phyloP scores from a whole-genome alignment of 2,888 invertebrate species.

The Athalia circularis region DNA sequence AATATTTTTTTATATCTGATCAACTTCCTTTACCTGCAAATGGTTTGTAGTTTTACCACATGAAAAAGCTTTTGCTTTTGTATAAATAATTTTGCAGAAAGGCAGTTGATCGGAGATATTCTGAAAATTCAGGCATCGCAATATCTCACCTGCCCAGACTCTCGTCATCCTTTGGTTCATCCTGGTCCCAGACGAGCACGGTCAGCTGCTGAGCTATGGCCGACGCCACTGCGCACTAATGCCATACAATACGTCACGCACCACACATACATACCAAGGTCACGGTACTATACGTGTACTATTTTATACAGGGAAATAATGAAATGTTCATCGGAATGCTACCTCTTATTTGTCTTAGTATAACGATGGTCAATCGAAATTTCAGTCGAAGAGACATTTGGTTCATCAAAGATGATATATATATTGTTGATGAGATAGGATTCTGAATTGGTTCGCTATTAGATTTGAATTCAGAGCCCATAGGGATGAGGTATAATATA shows the following conservation, averaged over 20 bases:
- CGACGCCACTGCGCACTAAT: slow-evolving; percentile 72
- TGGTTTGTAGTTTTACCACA: too few relatives aligned
- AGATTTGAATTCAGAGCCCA: background rate
- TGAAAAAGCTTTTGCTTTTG: too few relatives aligned
- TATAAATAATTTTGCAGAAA: background rate
- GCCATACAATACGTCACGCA: slow-evolving; percentile 71
- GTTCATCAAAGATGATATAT: too few relatives aligned
- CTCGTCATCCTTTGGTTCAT: slow-evolving; percentile 91
- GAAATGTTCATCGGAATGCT: slow-evolving; percentile 8
- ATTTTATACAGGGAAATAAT: slow-evolving; percentile 7
- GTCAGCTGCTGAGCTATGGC: slow-evolving; percentile 84
- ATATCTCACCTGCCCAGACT: slow-evolving; percentile 88
- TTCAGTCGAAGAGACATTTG: background rate
- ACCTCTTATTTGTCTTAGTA: background rate
- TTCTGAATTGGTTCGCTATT: background rate
- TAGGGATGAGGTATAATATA: background rate
- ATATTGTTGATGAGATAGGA: background rate
- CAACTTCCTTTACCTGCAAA: background rate
- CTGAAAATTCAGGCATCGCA: background rate
- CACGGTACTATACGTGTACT: slow-evolving; percentile 37
- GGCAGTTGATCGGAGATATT: background rate
- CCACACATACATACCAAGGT: slow-evolving; percentile 59
- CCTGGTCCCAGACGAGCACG: slow-evolving; percentile 89
- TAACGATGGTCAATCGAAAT: background rate
- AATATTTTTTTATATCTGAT: too few relatives aligned